Percentiles rank a stretch among this genome's conserved stretches.
Conservation (phyloP, 2,797 vertebrate genomes). For the Siniperca undulata region DNA sequence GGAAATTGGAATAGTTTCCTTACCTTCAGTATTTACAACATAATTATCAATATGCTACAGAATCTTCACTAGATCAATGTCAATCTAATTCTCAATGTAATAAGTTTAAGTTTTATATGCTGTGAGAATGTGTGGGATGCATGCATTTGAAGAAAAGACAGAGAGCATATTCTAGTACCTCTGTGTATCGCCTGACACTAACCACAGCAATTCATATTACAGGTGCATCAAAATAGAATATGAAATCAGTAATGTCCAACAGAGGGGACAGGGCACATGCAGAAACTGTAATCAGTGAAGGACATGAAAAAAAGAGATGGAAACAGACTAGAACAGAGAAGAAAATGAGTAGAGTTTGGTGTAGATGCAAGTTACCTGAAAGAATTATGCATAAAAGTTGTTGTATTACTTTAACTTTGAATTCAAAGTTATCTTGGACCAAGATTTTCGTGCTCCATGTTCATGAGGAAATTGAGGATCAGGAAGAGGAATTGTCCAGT, state of each 20-base stretch:
- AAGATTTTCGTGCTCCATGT: neutral
- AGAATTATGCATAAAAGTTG: neutral
- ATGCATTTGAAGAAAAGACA: neutral
- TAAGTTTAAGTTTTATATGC: neutral
- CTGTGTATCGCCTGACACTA: neutral
- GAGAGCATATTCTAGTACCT: neutral
- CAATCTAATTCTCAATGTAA: slow-evolving; percentile 13
- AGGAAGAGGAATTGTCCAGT: neutral
- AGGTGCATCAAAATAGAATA: neutral
- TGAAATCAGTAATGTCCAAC: neutral
- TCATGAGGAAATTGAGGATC: neutral
- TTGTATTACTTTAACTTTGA: neutral
- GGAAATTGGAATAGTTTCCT: slow-evolving; percentile 42
- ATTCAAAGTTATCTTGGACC: neutral
- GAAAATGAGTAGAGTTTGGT: neutral
- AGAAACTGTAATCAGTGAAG: neutral
- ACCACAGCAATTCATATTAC: neutral
- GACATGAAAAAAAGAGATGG: neutral
- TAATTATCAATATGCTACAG: slow-evolving; percentile 52
- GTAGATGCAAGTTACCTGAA: neutral
- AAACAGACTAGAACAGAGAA: neutral
- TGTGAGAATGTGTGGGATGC: neutral
- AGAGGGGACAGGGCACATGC: no score
- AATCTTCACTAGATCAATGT: slow-evolving; percentile 22
- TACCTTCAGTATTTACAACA: slow-evolving; percentile 50